Percentiles rank a stretch among this genome's conserved stretches.
These are phyloP conservation scores for Otis tarda DNA, from an alignment of 2,113 vertebrate genomes.

Conservation along the genomic window DNA sequence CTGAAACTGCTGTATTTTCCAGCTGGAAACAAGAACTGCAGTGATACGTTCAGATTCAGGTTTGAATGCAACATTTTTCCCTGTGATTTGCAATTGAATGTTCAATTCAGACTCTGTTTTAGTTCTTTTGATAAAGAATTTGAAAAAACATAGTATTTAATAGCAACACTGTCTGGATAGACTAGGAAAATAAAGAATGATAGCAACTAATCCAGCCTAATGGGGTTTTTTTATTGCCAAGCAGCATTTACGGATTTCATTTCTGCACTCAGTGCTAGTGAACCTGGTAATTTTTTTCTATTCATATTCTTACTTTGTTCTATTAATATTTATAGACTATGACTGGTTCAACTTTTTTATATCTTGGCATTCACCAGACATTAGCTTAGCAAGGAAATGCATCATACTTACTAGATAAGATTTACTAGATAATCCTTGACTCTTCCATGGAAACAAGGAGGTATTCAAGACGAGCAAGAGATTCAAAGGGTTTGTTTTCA, in stretches of 20 bases:
- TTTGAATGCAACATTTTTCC: background rate
- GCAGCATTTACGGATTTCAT: background rate
- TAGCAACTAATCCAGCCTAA: background rate
- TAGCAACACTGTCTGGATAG: background rate
- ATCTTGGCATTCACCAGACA: background rate
- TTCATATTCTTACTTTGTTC: background rate
- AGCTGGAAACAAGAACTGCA: background rate
- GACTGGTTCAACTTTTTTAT: background rate
- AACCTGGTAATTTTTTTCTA: background rate
- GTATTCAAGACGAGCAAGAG: background rate
- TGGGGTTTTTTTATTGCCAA: fast-evolving
- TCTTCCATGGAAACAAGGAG: background rate
- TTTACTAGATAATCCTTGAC: background rate
- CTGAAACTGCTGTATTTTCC: background rate
- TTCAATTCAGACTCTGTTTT: background rate
- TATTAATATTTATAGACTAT: background rate
- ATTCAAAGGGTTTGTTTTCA: background rate
- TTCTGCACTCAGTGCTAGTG: background rate
- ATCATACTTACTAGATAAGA: background rate
- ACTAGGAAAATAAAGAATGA: background rate
- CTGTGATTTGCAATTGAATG: background rate
- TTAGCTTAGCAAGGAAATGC: background rate
- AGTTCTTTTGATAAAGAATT: background rate
- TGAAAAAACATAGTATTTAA: background rate
- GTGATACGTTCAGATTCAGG: background rate